Conservation (phyloP, 2,888 invertebrate genomes). For the Cybosia mesomella region DNA sequence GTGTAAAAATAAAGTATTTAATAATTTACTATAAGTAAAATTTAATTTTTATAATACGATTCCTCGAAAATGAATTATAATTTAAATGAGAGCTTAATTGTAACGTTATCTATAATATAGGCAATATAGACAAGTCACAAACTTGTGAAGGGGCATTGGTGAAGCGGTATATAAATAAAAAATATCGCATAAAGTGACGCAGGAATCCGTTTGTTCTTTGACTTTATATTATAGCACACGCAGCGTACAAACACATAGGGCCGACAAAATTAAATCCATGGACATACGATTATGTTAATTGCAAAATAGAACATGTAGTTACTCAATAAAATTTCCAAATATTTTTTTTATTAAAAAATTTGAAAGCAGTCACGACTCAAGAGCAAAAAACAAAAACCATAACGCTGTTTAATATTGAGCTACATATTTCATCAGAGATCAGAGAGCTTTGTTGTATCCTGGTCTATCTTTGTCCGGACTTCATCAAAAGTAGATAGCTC, state of each 20-base stretch:
- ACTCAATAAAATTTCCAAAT: slow-evolving; percentile 39
- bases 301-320: slow-evolving; percentile 40
- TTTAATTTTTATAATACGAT: slow-evolving; percentile 29
- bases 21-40: slow-evolving; percentile 23
- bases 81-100: slow-evolving; percentile 21
- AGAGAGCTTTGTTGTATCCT: neutral
- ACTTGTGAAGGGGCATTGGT: slow-evolving; percentile 23
- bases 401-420: neutral
- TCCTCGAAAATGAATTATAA: slow-evolving; percentile 15
- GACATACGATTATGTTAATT: slow-evolving; percentile 30
- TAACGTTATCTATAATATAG: slow-evolving; percentile 7
- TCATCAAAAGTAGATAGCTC: too few relatives aligned
- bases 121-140: slow-evolving; percentile 3
- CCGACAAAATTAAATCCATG: slow-evolving; percentile 46
- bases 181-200: slow-evolving; percentile 37
- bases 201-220: slow-evolving; percentile 30
- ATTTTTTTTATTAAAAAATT: slow-evolving; percentile 36
- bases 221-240: slow-evolving; percentile 33
- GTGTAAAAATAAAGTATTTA: neutral
- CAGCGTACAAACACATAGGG: slow-evolving; percentile 25
- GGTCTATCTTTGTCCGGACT: neutral
- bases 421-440: too few relatives aligned
- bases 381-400: neutral
- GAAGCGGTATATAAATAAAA: slow-evolving; percentile 27
- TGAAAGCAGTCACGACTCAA: neutral